Base-by-base conservation (phyloP, 2,797 vertebrate genomes). In the Loriculus beryllinus region DNA sequence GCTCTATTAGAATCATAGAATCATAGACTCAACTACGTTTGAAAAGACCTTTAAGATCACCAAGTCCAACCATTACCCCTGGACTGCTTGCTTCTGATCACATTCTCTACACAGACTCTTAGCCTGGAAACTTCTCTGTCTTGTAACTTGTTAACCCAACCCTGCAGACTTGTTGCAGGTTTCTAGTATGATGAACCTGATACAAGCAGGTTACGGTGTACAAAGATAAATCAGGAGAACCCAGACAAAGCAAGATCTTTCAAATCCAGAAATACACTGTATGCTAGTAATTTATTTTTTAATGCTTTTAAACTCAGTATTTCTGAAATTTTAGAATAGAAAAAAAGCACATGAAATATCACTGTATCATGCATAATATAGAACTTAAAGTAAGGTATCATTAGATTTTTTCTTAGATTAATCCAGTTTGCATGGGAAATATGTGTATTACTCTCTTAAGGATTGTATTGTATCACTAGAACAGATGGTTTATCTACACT, bases 331-430 rank as follows among this genome's bases (percentile, higher is more conserved):
- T 76, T 74, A 40, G 63, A 91, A 48, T 12, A 1, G 3, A 29
- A 37, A 31, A n/a, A 47, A 69, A 69, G 7, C 0, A 16, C 0
- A 26, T 23, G 2, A 77, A 77, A 57, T 67, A 43, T 26, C 59
- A 19, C 9, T 62, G 1, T 10, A 3, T 7, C 4, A 1, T 42
- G 5, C 7, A 62, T 74, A 37, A 52, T 26, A n/a, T 1, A 72
- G 28, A 48, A 47, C 2, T 86, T 82, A 31, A 56, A 74, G 12
- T 29, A 75, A 67, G 13, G 4, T 54, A 28, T 25, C 28, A 29
- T 78, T 57, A 65, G 7, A 48, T 26, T 37, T 1, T 25, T 28
- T 71, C 28, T 85, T 76, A 62, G 14, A 78, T 62, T 37, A 83
- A 65, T 23, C 3, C 15, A 35, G 4, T 79, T 67, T 86, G 16